Evolutionary conservation across 2,888 invertebrate genomes (phyloP).

Genomic region (Imbricaverruca yamaguchii): DNA sequence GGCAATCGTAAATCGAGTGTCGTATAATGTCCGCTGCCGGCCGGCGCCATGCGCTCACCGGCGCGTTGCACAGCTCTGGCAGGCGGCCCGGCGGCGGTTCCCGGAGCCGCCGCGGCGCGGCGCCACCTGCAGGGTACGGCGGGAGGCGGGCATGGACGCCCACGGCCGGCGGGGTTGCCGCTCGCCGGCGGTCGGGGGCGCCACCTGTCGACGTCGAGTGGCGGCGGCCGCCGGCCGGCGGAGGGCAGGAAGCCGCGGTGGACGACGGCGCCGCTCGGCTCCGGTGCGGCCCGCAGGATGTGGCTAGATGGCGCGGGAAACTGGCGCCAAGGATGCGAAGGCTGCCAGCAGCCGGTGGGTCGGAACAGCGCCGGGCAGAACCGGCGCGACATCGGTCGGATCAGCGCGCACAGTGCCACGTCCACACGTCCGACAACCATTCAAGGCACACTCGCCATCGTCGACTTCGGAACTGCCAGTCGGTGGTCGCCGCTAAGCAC

Average conservation of each 20-base stretch:
- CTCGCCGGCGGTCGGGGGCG: neutral
- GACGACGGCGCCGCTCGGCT: neutral
- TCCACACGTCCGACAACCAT: too few species aligned
- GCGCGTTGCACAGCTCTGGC: too few species aligned
- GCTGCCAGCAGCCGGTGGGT: too few species aligned
- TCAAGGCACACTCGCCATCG: too few species aligned
- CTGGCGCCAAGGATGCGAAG: too few species aligned
- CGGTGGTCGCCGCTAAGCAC: too few species aligned
- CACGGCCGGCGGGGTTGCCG: neutral
- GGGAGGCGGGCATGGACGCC: neutral
- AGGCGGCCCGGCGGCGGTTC: neutral
- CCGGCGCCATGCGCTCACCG: too few species aligned
- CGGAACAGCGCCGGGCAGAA: too few species aligned
- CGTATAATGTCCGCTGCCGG: neutral
- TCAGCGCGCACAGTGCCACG: too few species aligned
- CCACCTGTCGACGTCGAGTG: neutral
- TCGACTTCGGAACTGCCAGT: too few species aligned
- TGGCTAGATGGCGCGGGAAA: neutral
- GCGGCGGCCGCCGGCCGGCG: neutral
- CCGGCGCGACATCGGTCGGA: too few species aligned
- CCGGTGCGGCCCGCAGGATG: neutral
- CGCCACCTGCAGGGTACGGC: conserved; percentile 7
- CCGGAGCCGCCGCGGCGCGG: neutral
- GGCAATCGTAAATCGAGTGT: neutral
- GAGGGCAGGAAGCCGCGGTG: neutral